A percentile compares a stretch with the other conserved stretches of the same genome.
These are phyloP conservation scores for Lacerta viridis DNA, from an alignment of 2,797 vertebrate species.

Conservation along the genomic window DNA sequence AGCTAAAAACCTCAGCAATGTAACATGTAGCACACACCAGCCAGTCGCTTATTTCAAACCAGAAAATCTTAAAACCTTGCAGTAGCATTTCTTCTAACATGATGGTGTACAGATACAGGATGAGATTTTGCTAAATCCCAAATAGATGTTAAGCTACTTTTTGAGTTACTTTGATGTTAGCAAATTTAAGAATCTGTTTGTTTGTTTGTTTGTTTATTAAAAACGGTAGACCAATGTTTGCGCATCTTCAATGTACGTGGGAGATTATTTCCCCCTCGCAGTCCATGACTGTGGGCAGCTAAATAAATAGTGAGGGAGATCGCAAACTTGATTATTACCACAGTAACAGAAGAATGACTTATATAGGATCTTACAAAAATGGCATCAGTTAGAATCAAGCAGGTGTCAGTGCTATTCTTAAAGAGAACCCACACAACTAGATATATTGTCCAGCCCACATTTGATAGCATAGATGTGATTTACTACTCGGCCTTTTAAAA, in stretches of 20 bases:
- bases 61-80: no score
- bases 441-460: no score
- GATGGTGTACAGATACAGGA: no score
- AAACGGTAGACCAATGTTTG: background rate
- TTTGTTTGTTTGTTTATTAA: background rate
- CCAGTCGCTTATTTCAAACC: no score
- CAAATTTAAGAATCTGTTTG: background rate
- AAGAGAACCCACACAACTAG: background rate
- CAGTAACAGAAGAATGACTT: background rate
- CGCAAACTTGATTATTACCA: background rate
- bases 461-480: no score
- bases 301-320: background rate
- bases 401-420: background rate
- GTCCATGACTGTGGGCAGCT: background rate
- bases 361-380: background rate
- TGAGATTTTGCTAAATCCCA: no score
- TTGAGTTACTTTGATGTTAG: background rate
- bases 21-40: no score
- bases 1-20: no score
- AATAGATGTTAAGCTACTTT: no score
- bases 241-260: background rate
- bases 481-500: no score
- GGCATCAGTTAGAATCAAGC: background rate
- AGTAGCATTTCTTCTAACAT: no score
- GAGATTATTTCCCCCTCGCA: background rate